phyloP scores from a whole-genome alignment of 2,797 vertebrate species.

The Bufotes viridis region DNA sequence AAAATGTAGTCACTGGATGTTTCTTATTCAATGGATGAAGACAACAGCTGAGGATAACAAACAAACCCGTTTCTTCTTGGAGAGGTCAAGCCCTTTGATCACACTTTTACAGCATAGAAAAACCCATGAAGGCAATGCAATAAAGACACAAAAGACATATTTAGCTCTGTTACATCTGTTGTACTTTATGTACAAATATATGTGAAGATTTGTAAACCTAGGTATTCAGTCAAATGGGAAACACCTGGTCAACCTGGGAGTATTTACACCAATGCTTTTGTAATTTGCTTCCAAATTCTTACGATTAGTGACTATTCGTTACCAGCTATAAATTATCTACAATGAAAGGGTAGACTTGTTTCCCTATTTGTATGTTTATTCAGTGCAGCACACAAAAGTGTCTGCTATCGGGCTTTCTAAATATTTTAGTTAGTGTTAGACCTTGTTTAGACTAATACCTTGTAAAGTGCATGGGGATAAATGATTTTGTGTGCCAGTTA shows the following conservation, averaged over 20 bases:
- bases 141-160: neutral
- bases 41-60: too few relatives aligned
- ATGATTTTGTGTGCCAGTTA: slow-evolving; percentile 2
- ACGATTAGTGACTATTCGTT: slow-evolving; percentile 34
- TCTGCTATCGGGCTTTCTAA: slow-evolving; percentile 37
- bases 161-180: neutral
- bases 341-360: slow-evolving; percentile 42
- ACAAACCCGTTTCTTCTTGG: too few relatives aligned
- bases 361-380: slow-evolving; percentile 33
- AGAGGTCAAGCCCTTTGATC: too few relatives aligned
- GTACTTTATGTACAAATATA: neutral
- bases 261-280: slow-evolving; percentile 32
- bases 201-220: too few relatives aligned
- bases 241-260: slow-evolving; percentile 42
- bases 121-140: neutral
- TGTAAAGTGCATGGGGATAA: slow-evolving; percentile 23
- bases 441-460: slow-evolving; percentile 41
- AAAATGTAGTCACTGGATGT: too few relatives aligned
- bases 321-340: slow-evolving; percentile 41
- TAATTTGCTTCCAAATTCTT: slow-evolving; percentile 21
- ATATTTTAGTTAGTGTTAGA: slow-evolving; percentile 38
- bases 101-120: too few relatives aligned
- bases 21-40: too few relatives aligned
- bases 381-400: slow-evolving; percentile 23
- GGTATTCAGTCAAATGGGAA: slow-evolving; percentile 21